Conservation (phyloP, 2,888 invertebrate genomes). For the Idaea biselata region DNA sequence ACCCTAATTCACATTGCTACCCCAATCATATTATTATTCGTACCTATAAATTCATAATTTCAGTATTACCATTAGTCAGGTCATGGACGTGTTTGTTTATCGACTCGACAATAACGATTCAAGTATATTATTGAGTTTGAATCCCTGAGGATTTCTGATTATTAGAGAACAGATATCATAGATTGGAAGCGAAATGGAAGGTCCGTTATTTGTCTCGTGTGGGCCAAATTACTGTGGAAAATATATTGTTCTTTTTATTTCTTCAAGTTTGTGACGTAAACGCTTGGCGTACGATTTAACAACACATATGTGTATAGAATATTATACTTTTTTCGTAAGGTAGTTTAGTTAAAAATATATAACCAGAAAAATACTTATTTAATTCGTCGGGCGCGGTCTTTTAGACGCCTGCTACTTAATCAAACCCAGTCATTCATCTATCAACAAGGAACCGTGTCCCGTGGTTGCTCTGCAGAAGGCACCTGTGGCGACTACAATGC, state of each 20-base stretch:
- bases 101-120: not conserved
- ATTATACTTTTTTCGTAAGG: too few relatives aligned
- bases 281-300: not conserved
- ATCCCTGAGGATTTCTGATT: conserved; percentile 29
- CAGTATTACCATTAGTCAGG: conserved; percentile 42
- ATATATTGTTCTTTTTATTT: not conserved
- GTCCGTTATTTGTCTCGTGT: not conserved
- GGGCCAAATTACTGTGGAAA: conserved; percentile 8
- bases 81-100: conserved; percentile 13
- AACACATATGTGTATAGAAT: not conserved
- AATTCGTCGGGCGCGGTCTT: too few relatives aligned
- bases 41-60: conserved; percentile 42
- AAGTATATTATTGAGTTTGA: conserved; percentile 15
- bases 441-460: too few relatives aligned
- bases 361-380: too few relatives aligned
- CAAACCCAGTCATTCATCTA: too few relatives aligned
- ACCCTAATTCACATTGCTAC: conserved; percentile 28
- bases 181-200: conserved; percentile 12
- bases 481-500: too few relatives aligned
- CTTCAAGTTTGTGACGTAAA: not conserved
- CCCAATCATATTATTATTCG: conserved; percentile 36
- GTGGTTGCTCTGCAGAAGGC: too few relatives aligned
- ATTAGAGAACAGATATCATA: conserved; percentile 29
- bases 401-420: too few relatives aligned
- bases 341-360: too few relatives aligned